These are phyloP conservation scores for Thalassarche chlororhynchos DNA, from an alignment of 2,113 vertebrate species.

Conservation along the genomic window DNA sequence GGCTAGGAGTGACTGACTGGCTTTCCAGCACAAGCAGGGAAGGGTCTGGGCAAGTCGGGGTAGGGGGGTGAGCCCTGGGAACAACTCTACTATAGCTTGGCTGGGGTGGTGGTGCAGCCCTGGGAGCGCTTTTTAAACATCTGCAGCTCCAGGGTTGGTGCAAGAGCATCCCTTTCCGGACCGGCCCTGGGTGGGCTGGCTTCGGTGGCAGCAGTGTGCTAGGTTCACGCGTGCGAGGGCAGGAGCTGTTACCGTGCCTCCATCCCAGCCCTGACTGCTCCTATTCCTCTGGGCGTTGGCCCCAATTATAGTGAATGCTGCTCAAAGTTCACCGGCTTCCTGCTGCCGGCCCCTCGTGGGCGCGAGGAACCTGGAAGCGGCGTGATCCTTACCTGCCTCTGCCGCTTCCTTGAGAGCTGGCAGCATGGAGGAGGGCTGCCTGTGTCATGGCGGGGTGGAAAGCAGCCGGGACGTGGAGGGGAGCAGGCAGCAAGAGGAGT, in stretches of 20 bases:
- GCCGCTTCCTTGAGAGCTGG: not conserved
- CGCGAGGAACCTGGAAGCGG: not conserved
- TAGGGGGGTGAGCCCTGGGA: not conserved
- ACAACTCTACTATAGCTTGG: too few species aligned
- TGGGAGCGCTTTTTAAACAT: not conserved
- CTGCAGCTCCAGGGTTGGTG: not conserved
- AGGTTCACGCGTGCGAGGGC: fast-evolving
- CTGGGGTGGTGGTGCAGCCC: fast-evolving
- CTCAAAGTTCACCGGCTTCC: not conserved
- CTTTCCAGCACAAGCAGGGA: not conserved
- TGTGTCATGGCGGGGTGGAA: too few species aligned
- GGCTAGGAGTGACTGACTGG: not conserved
- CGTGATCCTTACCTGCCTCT: not conserved
- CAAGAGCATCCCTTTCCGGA: fast-evolving
- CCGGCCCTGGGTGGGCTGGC: not conserved
- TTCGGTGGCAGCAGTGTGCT: fast-evolving
- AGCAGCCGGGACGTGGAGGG: fast-evolving
- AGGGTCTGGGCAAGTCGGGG: not conserved
- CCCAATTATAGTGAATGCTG: not conserved
- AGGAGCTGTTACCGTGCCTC: not conserved
- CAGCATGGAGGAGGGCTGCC: not conserved
- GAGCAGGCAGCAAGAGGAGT: not conserved
- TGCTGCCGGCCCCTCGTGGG: not conserved
- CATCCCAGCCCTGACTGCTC: not conserved
- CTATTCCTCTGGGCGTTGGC: not conserved